Conservation (phyloP, 2,888 invertebrate species). For the Nomada ferruginata region DNA sequence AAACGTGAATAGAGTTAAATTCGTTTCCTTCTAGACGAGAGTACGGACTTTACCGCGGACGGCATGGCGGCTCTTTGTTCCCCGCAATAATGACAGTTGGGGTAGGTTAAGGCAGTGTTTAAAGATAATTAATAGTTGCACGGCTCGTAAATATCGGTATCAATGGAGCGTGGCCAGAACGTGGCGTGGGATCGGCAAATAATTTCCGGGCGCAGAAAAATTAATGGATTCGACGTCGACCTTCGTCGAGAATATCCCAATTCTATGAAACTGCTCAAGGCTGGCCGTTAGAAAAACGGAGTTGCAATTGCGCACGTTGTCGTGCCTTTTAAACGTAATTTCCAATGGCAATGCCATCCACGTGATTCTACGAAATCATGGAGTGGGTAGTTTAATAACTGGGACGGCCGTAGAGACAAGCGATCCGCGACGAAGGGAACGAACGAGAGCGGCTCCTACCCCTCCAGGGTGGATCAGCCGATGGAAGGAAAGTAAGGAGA, state of each 20-base stretch:
- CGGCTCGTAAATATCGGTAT: slow-evolving; percentile 74
- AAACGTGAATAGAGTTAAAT: neutral
- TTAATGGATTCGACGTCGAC: slow-evolving; percentile 74
- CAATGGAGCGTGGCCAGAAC: slow-evolving; percentile 74
- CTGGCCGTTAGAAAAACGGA: slow-evolving; percentile 13
- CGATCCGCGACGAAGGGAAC: slow-evolving; percentile 58
- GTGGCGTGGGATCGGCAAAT: slow-evolving; percentile 68
- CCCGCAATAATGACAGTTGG: slow-evolving; percentile 63
- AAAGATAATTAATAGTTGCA: slow-evolving; percentile 78
- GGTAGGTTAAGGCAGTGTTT: slow-evolving; percentile 75
- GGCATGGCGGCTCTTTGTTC: slow-evolving; percentile 56
- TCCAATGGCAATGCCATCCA: slow-evolving; percentile 47
- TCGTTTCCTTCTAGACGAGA: neutral
- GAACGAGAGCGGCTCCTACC: slow-evolving; percentile 62
- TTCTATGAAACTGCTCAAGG: slow-evolving; percentile 50
- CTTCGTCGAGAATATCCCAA: slow-evolving; percentile 52
- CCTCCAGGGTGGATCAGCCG: slow-evolving; percentile 62
- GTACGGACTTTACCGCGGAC: slow-evolving; percentile 16
- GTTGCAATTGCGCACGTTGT: too few species aligned
- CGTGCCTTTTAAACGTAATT: slow-evolving; percentile 43
- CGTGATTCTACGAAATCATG: slow-evolving; percentile 48
- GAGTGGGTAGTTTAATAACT: slow-evolving; percentile 62
- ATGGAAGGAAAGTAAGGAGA: slow-evolving; percentile 65
- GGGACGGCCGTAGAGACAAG: slow-evolving; percentile 59
- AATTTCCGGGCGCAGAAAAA: slow-evolving; percentile 76